Evolutionary conservation across 1,140 invertebrate species (phyloP).

Genomic region (Aphidius gifuensis): DNA sequence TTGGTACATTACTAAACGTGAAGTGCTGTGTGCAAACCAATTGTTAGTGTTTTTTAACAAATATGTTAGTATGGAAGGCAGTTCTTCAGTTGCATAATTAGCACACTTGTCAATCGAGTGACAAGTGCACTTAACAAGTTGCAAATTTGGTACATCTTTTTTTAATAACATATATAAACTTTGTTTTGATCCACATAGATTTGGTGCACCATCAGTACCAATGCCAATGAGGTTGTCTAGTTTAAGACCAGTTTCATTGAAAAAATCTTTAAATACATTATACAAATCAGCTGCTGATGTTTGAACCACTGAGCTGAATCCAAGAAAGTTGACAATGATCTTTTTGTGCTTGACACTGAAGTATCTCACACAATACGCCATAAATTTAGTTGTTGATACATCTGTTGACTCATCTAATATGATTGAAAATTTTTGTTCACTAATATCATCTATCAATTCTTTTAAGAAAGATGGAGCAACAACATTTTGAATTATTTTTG

Average conservation of each 20-base stretch:
- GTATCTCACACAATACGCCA: constrained; percentile 44
- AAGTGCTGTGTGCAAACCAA: constrained; percentile 36
- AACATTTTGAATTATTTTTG: constrained; percentile 44
- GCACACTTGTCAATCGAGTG: constrained; percentile 35
- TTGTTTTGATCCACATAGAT: constrained; percentile 33
- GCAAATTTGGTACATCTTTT: constrained; percentile 24
- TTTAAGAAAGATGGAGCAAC: constrained; percentile 37
- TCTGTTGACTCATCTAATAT: constrained; percentile 50
- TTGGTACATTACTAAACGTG: constrained; percentile 1
- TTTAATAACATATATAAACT: constrained; percentile 32
- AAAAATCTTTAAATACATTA: constrained; percentile 16
- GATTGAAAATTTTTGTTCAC: constrained; percentile 39
- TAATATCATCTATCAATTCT: constrained; percentile 38
- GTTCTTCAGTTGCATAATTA: constrained; percentile 25
- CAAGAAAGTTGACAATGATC: constrained; percentile 36
- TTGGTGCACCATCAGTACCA: constrained; percentile 39
- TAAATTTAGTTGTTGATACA: constrained; percentile 38
- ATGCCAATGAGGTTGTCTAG: constrained; percentile 38
- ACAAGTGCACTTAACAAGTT: constrained; percentile 26
- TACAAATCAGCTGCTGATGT: constrained; percentile 21
- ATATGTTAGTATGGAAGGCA: constrained; percentile 43
- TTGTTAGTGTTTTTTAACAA: constrained; percentile 42
- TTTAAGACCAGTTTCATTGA: constrained; percentile 20
- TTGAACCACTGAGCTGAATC: constrained; percentile 27
- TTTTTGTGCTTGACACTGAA: constrained; percentile 32